Conservation (phyloP, 2,888 invertebrate genomes). For the Lingula anatina region DNA sequence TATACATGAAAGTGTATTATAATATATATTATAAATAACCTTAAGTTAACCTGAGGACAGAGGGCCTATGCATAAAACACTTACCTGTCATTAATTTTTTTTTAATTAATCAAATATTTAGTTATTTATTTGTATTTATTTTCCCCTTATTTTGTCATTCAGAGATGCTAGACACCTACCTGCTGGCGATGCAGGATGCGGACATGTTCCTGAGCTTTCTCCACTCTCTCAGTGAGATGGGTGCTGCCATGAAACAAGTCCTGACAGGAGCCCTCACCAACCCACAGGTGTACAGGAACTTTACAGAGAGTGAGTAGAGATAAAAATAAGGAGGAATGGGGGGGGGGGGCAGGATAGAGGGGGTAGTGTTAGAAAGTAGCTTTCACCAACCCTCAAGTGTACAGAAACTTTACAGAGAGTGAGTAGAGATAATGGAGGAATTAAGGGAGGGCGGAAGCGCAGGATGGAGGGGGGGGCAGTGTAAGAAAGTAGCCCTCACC, state of each 20-base stretch:
- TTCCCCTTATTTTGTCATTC: conserved; percentile 8
- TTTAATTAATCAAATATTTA: background rate
- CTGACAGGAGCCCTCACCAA: conserved; percentile 88
- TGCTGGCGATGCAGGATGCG: conserved; percentile 71
- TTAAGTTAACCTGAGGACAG: too few relatives aligned
- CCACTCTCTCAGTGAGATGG: conserved; percentile 92
- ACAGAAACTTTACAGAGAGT: conserved; percentile 27
- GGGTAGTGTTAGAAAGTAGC: too few relatives aligned
- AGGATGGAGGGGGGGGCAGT: too few relatives aligned
- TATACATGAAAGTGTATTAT: too few relatives aligned
- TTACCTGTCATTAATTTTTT: background rate
- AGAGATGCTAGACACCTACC: conserved; percentile 55
- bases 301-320: too few relatives aligned
- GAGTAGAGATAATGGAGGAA: too few relatives aligned
- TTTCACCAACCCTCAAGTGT: conserved; percentile 77
- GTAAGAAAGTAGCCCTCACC: too few relatives aligned
- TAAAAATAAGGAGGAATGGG: too few relatives aligned
- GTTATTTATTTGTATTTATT: background rate
- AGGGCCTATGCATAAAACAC: too few relatives aligned
- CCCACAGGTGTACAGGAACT: conserved; percentile 62
- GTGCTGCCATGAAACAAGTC: conserved; percentile 88
- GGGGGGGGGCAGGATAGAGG: too few relatives aligned
- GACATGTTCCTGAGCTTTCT: conserved; percentile 85
- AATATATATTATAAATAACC: too few relatives aligned
- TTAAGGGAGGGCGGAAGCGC: too few relatives aligned